Conservation (phyloP, 2,113 vertebrate species). For the Dromiciops gliroides region DNA sequence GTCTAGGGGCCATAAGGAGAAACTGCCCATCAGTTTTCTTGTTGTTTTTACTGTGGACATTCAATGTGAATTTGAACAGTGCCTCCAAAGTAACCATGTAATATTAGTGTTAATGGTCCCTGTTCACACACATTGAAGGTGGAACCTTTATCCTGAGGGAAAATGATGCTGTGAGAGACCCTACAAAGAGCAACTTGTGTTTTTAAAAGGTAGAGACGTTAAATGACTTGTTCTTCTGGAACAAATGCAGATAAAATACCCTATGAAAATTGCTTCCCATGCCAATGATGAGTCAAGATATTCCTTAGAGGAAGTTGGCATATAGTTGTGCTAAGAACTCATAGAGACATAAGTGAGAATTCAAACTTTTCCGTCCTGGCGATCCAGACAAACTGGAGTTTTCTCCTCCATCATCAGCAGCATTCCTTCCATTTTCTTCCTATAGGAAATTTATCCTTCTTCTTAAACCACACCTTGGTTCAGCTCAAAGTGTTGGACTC, state of each 20-base stretch:
- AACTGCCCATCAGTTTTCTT: neutral
- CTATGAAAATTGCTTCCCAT: neutral
- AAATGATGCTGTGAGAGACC: neutral
- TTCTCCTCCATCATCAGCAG: neutral
- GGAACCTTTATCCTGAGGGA: neutral
- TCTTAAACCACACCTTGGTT: neutral
- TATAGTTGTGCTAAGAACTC: neutral
- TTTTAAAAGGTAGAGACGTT: neutral
- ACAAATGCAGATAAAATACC: no score
- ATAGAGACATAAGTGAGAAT: neutral
- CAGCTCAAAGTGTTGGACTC: neutral
- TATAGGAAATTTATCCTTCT: neutral
- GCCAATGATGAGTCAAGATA: neutral
- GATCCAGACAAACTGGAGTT: neutral
- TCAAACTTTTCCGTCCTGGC: neutral
- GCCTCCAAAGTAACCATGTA: neutral
- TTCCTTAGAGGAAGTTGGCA: neutral
- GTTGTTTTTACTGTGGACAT: neutral
- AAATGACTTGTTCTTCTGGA: neutral
- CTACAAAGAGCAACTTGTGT: neutral
- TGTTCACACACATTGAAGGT: constrained; percentile 1
- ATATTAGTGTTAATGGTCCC: neutral
- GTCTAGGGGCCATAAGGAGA: neutral
- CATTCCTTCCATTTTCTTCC: neutral
- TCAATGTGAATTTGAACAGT: neutral